A percentile compares a stretch with the other conserved stretches of the same genome.
Evolutionary conservation across 92 coral and sea anemone species (phyloP).

Genomic region (Heliopora coerulea): DNA sequence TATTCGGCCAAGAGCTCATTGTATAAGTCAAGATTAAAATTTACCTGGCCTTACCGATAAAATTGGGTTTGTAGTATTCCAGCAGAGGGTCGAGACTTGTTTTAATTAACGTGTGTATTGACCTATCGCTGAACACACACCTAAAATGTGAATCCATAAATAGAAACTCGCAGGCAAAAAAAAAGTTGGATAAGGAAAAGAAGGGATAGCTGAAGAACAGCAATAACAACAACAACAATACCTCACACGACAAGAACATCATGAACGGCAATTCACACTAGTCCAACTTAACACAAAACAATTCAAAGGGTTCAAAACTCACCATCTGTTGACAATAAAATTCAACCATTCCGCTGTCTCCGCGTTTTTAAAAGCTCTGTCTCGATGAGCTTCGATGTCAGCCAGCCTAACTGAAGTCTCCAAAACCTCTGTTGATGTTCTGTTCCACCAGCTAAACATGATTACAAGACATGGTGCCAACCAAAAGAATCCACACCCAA

Average conservation of each 20-base stretch:
- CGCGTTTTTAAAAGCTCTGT: slow-evolving; percentile 58
- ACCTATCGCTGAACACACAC: slow-evolving; percentile 76
- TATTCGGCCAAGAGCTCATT: too few species aligned
- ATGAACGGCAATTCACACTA: not conserved
- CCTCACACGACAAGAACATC: not conserved
- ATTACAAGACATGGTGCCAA: slow-evolving; percentile 49
- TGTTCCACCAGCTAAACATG: slow-evolving; percentile 73
- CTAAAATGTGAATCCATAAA: slow-evolving; percentile 37
- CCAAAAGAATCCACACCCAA: slow-evolving; percentile 55
- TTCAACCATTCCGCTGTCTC: slow-evolving; percentile 88
- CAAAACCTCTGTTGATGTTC: slow-evolving; percentile 51
- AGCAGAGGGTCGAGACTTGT: slow-evolving; percentile 71
- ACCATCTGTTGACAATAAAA: slow-evolving; percentile 81
- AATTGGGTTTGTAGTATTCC: slow-evolving; percentile 66
- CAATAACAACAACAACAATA: not conserved
- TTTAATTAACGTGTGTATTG: slow-evolving; percentile 63
- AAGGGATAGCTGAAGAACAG: too few species aligned
- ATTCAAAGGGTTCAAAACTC: slow-evolving; percentile 22
- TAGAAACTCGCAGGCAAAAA: too few species aligned
- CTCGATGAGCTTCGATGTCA: slow-evolving; percentile 60
- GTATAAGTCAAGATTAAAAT: too few species aligned
- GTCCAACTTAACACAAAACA: too few species aligned
- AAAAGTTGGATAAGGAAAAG: too few species aligned
- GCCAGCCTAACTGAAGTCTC: slow-evolving; percentile 69
- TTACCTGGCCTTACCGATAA: slow-evolving; percentile 56